Evolutionary conservation across 2,113 vertebrate genomes (phyloP), one percentile per base, ranked within the genome.

Genomic region (Percina caprodes): DNA sequence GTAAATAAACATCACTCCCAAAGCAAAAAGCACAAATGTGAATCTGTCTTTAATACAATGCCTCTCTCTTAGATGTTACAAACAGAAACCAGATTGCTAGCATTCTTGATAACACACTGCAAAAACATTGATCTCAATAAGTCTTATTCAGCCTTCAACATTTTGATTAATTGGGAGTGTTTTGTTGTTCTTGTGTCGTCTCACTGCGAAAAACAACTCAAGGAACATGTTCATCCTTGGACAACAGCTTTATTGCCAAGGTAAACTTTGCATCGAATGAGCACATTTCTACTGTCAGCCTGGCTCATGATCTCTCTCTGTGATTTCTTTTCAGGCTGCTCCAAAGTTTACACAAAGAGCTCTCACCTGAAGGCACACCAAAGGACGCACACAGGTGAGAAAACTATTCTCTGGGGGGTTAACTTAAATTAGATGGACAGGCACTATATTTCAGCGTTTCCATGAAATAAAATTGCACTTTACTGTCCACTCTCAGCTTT

Each of bases 341-440:
- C 93, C 5, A 98, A 98, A 86, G 97, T 98, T 94, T 98, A 98
- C 90, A 98, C 97, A 91, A 98, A 98, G 95, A 98, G 97, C 89
- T 98, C 97, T 33, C 97, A 98, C 77, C 94, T 98, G 93, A 98
- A 98, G 92, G 97, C 97, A 0, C 97, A 98, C 79, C 97, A 98
- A 88, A 95, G 97, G 83, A 98, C 97, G 62, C 97, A 98, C 91
- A 98, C 97, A 85, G 97, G 97, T 98, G 94, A 87, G 87, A 58
- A 42, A 74, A 26, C 67, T 8, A 15, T 3, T n/a, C 56, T 42
- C 35, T 45, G 19, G 23, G 1, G n/a, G 5, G 5, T 71, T 39
- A 42, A 48, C 24, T 26, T 35, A 4, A 66, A 10, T 16, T 21
- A 30, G 11, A 42, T 13, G 6, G 12, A 58, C 55, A 5, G 35